A percentile compares a stretch with the other conserved stretches of the same genome.
These are phyloP conservation scores for Anguilla anguilla DNA, from an alignment of 2,797 vertebrate species.

Conservation along the genomic window DNA sequence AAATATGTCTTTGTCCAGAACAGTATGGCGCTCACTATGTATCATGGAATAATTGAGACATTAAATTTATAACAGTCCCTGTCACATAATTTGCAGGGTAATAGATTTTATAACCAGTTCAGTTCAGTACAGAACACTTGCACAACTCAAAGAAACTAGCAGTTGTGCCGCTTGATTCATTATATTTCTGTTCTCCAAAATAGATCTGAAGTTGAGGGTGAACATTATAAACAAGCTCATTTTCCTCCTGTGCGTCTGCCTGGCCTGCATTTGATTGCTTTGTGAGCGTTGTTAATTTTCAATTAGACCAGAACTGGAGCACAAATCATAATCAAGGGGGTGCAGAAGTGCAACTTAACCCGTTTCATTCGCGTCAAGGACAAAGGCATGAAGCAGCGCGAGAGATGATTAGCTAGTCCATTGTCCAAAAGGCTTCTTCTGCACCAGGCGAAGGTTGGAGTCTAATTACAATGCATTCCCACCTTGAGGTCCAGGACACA, in stretches of 20 bases:
- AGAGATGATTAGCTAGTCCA: neutral
- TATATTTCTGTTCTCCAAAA: slow-evolving; percentile 58
- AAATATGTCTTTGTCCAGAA: no score
- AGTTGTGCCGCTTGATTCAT: slow-evolving; percentile 48
- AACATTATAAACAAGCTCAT: slow-evolving; percentile 67
- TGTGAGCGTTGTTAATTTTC: slow-evolving; percentile 74
- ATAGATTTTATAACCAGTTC: slow-evolving; percentile 30
- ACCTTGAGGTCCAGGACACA: neutral
- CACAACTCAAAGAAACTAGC: neutral
- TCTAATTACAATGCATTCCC: neutral
- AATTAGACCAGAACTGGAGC: slow-evolving; percentile 67
- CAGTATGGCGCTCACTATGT: no score
- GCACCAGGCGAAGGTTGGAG: neutral
- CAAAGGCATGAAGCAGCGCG: neutral
- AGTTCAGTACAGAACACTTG: slow-evolving; percentile 26
- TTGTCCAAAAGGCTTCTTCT: neutral
- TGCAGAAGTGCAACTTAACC: slow-evolving; percentile 10
- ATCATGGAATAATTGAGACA: neutral
- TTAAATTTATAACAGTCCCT: slow-evolving; percentile 17
- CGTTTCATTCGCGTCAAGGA: neutral
- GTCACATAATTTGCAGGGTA: neutral
- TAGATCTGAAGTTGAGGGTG: slow-evolving; percentile 60
- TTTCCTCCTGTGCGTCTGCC: slow-evolving; percentile 63
- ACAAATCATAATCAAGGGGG: slow-evolving; percentile 64
- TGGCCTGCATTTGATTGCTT: slow-evolving; percentile 70